These are phyloP conservation scores for Malachius bipustulatus DNA, from an alignment of 2,888 invertebrate species.

Conservation along the genomic window DNA sequence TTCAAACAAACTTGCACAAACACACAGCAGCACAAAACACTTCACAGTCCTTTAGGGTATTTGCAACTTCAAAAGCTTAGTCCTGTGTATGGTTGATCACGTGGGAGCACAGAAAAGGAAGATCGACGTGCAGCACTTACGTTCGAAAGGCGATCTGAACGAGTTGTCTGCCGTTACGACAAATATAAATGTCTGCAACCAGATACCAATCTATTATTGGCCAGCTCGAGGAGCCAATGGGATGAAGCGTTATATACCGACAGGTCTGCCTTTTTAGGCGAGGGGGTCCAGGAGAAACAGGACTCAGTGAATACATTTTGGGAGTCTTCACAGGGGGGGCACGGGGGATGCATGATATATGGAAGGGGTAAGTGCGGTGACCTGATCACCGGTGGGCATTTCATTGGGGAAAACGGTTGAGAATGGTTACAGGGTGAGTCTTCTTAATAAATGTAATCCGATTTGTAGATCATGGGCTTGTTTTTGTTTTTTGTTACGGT, in stretches of 20 bases:
- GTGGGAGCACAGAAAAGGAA: slow-evolving; percentile 16
- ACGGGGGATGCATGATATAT: slow-evolving; percentile 13
- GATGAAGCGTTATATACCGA: slow-evolving; percentile 37
- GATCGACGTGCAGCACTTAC: slow-evolving; percentile 53
- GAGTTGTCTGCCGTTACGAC: slow-evolving; percentile 55
- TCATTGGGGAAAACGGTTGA: too few species aligned
- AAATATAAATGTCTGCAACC: slow-evolving; percentile 73
- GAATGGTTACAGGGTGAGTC: too few species aligned
- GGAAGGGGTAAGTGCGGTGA: too few species aligned
- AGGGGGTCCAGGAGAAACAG: slow-evolving; percentile 37
- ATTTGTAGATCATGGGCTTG: too few species aligned
- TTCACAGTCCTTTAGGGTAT: slow-evolving; percentile 14
- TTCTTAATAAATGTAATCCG: too few species aligned
- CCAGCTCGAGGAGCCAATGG: slow-evolving; percentile 35
- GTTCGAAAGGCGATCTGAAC: slow-evolving; percentile 96
- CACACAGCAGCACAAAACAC: slow-evolving; percentile 15
- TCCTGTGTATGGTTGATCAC: slow-evolving; percentile 16
- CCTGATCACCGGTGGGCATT: too few species aligned
- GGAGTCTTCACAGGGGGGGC: slow-evolving; percentile 15
- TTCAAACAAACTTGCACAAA: slow-evolving; percentile 2
- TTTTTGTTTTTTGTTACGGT: too few species aligned
- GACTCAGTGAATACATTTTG: slow-evolving; percentile 14
- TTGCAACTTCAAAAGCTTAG: slow-evolving; percentile 13
- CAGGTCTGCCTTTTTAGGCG: slow-evolving; percentile 54
- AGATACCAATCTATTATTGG: slow-evolving; percentile 53